A percentile compares a stretch with the other conserved stretches of the same genome.
These are phyloP conservation scores for Aspidiotus destructor DNA, from an alignment of 2,888 invertebrate species.

Conservation along the genomic window DNA sequence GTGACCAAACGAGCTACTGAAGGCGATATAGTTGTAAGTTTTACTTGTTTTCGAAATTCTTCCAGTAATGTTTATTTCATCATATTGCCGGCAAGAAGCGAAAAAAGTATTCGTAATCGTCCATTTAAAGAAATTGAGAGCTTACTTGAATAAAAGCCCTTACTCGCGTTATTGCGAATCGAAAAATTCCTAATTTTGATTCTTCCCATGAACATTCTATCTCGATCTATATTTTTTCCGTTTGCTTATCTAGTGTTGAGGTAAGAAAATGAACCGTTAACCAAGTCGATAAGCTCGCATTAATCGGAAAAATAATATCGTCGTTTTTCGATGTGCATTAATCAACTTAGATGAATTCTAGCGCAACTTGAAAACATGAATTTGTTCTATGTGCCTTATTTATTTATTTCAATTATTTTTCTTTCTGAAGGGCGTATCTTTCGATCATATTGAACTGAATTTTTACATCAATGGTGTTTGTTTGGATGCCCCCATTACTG, in stretches of 20 bases:
- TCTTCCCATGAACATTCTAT: neutral
- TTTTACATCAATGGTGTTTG: slow-evolving; percentile 88
- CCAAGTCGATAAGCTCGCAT: no score
- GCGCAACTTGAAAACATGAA: slow-evolving; percentile 9
- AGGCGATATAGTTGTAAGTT: slow-evolving; percentile 71
- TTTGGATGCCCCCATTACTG: slow-evolving; percentile 72
- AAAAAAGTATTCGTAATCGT: neutral
- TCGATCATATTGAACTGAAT: slow-evolving; percentile 91
- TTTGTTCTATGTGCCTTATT: neutral
- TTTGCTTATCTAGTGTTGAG: no score
- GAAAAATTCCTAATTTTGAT: neutral
- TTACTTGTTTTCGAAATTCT: neutral
- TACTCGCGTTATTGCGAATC: neutral
- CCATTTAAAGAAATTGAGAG: neutral
- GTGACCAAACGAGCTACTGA: slow-evolving; percentile 50
- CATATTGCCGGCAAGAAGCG: no score
- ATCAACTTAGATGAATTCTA: neutral
- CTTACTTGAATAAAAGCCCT: no score
- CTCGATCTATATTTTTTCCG: no score
- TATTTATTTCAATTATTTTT: slow-evolving; percentile 15
- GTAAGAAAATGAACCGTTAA: no score
- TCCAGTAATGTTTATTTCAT: no score
- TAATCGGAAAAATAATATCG: no score
- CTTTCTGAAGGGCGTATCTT: slow-evolving; percentile 67
- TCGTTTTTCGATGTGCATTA: no score